Base-by-base conservation (phyloP, 2,888 invertebrate species). In the Drosophila paramelanica region DNA sequence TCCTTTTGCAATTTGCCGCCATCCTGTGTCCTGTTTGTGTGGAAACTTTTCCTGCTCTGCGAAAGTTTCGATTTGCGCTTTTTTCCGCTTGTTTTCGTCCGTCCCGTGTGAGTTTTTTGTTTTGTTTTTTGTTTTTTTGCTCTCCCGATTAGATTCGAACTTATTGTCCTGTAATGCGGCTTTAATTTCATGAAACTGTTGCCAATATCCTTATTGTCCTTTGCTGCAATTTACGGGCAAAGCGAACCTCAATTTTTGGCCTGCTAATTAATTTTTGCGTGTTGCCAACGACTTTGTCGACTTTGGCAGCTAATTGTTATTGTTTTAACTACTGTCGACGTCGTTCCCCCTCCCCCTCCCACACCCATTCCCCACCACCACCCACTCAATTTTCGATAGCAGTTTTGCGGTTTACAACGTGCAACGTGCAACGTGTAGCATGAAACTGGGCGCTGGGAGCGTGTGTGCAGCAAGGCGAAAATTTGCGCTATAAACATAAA, bases 401-500 rank as follows among this genome's bases (percentile, higher is more conserved):
- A 42, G 45, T 64, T 72, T 51, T 72, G 76, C 20, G 71, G 76
- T 57, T 71, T 62, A 71, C 64, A 47, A 13, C 8, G 20, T 27
- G 14, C 25, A 42, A 41, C 39, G 53, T 53, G 47, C 23, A 50
- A 20, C 41, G 20, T 8, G 13, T 7, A 6, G 14, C 46, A 31
- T 10, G 7, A 13, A 10, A 13, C 25, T 25, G 25, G 25, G 25
- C 6, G 45, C 58, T 8, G 8, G 14, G 27, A 36, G 65, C 52
- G 78, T 75, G 83, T 89, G 87, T 88, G 86, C 89, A 84, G 57
- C 79, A 82, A 79, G 77, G 83, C 88, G 80, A 79, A 84, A 89
- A 81, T 83, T 80, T 83, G 69, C 57, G 86, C 84, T 77, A 90
- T 89, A 89, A 89, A 89, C 89, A 90, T 90, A 90, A 90, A 90